phyloP scores from a whole-genome alignment of 2,797 vertebrate species.

The Delichon dasypus region DNA sequence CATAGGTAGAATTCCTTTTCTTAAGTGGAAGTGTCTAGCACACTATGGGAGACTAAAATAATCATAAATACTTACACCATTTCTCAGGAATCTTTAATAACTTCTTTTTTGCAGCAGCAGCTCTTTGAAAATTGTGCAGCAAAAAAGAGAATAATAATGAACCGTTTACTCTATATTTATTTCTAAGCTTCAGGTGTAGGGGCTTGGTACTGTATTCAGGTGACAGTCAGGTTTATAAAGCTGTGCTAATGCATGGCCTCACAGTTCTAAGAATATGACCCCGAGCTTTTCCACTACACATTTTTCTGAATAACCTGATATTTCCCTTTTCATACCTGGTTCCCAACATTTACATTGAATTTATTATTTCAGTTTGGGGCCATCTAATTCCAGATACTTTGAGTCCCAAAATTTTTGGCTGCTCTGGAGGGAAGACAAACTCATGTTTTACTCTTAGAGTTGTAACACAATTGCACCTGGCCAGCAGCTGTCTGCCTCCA shows the following conservation, averaged over 20 bases:
- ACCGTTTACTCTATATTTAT: background rate
- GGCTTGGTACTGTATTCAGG: background rate
- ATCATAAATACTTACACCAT: background rate
- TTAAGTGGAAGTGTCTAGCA: background rate
- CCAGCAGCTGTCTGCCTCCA: background rate
- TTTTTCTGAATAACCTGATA: background rate
- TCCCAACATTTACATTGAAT: background rate
- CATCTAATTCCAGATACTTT: background rate
- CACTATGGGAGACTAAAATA: background rate
- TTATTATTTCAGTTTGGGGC: background rate
- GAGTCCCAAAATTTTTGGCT: background rate
- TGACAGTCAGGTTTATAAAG: background rate
- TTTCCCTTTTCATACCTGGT: background rate
- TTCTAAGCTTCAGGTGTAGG: background rate
- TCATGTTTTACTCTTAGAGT: background rate
- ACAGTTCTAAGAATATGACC: background rate
- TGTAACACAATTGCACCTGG: background rate
- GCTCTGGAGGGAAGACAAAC: background rate
- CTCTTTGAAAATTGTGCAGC: background rate
- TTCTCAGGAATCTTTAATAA: background rate
- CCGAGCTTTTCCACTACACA: background rate
- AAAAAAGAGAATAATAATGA: background rate
- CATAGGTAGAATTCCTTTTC: background rate
- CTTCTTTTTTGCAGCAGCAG: background rate
- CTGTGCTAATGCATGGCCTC: background rate